Percentiles rank a stretch among this genome's conserved stretches.
Conservation (phyloP, 2,888 invertebrate species). For the Coenonympha arcania region DNA sequence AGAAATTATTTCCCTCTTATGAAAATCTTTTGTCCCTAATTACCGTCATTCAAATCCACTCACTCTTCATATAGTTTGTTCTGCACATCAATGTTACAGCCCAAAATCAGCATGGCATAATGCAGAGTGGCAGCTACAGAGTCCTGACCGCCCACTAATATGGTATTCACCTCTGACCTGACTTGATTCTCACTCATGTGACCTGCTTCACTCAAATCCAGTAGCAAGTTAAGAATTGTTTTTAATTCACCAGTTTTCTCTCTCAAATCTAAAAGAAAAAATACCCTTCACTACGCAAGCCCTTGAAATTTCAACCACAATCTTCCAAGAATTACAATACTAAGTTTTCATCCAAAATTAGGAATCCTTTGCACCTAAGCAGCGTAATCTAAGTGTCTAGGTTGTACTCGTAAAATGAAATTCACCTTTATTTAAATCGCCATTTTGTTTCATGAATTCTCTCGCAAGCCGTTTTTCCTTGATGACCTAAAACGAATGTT, state of each 20-base stretch:
- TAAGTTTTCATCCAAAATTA: too few species aligned
- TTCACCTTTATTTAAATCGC: background rate
- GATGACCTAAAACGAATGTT: background rate
- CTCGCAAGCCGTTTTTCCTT: background rate
- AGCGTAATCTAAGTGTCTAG: too few species aligned
- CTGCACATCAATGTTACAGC: background rate
- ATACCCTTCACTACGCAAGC: too few species aligned
- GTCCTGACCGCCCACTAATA: slow-evolving; percentile 10
- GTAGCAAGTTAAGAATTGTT: background rate
- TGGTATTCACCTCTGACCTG: slow-evolving; percentile 10
- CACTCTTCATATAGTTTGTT: background rate
- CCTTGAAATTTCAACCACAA: too few species aligned
- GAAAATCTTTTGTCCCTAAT: too few species aligned
- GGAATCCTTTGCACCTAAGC: too few species aligned
- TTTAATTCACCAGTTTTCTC: background rate
- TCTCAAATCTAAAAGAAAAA: background rate
- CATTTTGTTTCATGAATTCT: background rate
- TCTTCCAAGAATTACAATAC: too few species aligned
- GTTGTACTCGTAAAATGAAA: background rate
- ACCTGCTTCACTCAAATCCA: slow-evolving; percentile 9
- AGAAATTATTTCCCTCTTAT: too few species aligned
- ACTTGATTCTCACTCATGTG: slow-evolving; percentile 8
- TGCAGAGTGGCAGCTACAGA: slow-evolving; percentile 7
- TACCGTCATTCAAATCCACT: too few species aligned
- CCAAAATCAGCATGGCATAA: background rate